These are phyloP conservation scores for Agonum fuliginosum DNA, from an alignment of 2,888 invertebrate species.

Conservation along the genomic window DNA sequence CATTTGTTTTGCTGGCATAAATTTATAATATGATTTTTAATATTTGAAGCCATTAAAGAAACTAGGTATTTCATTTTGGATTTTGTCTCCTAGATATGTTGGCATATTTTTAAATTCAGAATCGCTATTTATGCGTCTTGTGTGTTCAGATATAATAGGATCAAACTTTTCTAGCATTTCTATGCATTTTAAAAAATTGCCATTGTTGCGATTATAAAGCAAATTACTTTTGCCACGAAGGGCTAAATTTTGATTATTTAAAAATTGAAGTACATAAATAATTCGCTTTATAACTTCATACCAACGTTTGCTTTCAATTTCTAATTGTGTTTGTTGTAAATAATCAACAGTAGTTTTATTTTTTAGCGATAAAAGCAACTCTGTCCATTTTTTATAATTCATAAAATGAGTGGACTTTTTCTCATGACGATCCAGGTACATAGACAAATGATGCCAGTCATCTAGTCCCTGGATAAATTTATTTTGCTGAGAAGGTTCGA, in stretches of 20 bases:
- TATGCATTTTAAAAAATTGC: slow-evolving; percentile 62
- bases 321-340: slow-evolving; percentile 59
- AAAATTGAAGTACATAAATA: slow-evolving; percentile 62
- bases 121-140: slow-evolving; percentile 15
- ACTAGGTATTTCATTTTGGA: slow-evolving; percentile 55
- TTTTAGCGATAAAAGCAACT: slow-evolving; percentile 56
- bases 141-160: slow-evolving; percentile 62
- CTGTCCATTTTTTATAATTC: slow-evolving; percentile 32
- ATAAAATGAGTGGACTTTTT: slow-evolving; percentile 60
- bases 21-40: too few species aligned
- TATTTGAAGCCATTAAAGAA: too few species aligned
- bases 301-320: slow-evolving; percentile 62
- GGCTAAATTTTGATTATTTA: slow-evolving; percentile 60
- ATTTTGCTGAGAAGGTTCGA: slow-evolving; percentile 59
- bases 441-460: slow-evolving; percentile 61
- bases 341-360: slow-evolving; percentile 60
- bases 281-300: slow-evolving; percentile 61
- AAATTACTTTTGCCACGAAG: slow-evolving; percentile 54
- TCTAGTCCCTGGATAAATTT: slow-evolving; percentile 21
- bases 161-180: slow-evolving; percentile 63
- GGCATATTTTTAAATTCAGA: slow-evolving; percentile 46
- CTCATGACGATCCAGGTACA: slow-evolving; percentile 56
- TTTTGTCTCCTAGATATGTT: slow-evolving; percentile 56
- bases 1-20: slow-evolving; percentile 43
- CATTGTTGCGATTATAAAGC: slow-evolving; percentile 61